Base-by-base conservation (phyloP, 2,797 vertebrate species). In the Phalanger gymnotis region DNA sequence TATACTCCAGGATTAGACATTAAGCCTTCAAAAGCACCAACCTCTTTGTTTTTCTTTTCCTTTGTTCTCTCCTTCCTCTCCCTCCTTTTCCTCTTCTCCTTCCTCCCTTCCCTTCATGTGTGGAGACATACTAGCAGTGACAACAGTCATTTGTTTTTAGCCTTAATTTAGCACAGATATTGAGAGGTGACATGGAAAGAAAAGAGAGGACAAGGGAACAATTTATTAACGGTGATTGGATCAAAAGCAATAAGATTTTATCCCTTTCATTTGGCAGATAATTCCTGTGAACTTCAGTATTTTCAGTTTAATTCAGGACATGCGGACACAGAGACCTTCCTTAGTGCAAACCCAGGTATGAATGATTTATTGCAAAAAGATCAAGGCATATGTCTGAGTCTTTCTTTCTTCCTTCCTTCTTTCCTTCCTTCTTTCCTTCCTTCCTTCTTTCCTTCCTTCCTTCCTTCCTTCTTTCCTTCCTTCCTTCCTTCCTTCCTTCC, bases 311-410 rank as follows among this genome's bases (percentile, higher is more conserved):
- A 99, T 99, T 94, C 99, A 99, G 97, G 99, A 99, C 61, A 99
- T 99, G 99, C 99, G 99, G 96, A 99, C 99, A 0, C 99, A 99
- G 92, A 99, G 99, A 30, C 99, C 99, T 28, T 99, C 99, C 0
- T 96, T 99, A 57, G 99, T 99, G 97, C 99, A 99, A 98, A 99
- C 99, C 87, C 99, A 99, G 99, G 99, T 99, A 98, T 0, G 51
- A n/a, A 91, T 51, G 19, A 40, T 73, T 54, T 81, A 2, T n/a
- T 0, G 40, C 40, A 2, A 96, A 91, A 16, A 54, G 31, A 58
- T 55, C 22, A 34, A 28, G 53, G 30, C 4, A 12, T 28, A 11
- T 91, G 53, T 94, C 81, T 93, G 53, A 51, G 3, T 55, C 66
- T 94, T 92, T 52, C 22, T 55, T 4, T 12, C 0, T 90, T 5